Conservation (phyloP, 2,888 invertebrate genomes). For the Epinotia bilunana region DNA sequence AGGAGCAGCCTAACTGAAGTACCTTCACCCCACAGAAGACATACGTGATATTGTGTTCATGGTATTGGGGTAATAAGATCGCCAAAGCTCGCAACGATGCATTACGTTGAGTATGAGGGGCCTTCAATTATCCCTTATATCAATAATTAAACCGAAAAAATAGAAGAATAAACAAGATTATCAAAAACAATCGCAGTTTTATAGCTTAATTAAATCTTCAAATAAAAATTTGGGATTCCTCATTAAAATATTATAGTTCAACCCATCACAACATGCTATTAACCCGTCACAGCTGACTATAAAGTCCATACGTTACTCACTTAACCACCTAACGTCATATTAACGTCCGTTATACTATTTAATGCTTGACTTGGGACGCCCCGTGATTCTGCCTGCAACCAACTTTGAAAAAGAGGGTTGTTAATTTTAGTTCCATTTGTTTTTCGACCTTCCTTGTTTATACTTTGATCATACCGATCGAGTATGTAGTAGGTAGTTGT, state of each 20-base stretch:
- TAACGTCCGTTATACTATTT: constrained; percentile 32
- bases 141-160: background rate
- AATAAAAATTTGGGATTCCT: constrained; percentile 16
- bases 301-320: constrained; percentile 21
- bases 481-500: too few relatives aligned
- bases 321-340: constrained; percentile 32
- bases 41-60: too few relatives aligned
- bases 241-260: constrained; percentile 29
- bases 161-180: background rate
- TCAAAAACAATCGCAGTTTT: constrained; percentile 12
- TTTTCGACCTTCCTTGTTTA: too few relatives aligned
- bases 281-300: constrained; percentile 15
- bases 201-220: constrained; percentile 29
- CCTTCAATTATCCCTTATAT: too few relatives aligned
- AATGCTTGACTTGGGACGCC: constrained; percentile 24
- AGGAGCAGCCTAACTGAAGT: too few relatives aligned
- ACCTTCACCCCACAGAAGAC: too few relatives aligned
- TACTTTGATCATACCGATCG: too few relatives aligned
- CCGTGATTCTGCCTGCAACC: constrained; percentile 14
- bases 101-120: too few relatives aligned
- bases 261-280: constrained; percentile 28
- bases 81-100: too few relatives aligned
- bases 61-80: too few relatives aligned
- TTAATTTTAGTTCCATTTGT: background rate
- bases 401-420: background rate